Conservation (phyloP, 1,140 invertebrate genomes). For the Whitmania pigra region DNA sequence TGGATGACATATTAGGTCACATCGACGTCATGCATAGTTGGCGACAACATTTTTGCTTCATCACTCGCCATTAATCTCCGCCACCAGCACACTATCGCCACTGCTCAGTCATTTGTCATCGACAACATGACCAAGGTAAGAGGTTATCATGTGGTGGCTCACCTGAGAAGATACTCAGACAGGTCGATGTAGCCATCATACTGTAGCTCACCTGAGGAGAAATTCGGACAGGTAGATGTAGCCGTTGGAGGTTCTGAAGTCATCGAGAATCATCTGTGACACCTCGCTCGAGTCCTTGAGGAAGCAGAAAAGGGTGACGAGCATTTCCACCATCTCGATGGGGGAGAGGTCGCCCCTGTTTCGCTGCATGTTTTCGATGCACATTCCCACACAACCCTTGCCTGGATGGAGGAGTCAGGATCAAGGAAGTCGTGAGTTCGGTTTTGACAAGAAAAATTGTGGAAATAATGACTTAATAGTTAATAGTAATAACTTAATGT, state of each 20-base stretch:
- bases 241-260: constrained; percentile 84
- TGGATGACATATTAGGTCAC: too few relatives aligned
- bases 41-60: too few relatives aligned
- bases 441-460: too few relatives aligned
- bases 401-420: constrained; percentile 46
- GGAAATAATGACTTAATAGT: too few relatives aligned
- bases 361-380: constrained; percentile 92
- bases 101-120: too few relatives aligned
- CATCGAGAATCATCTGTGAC: constrained; percentile 81
- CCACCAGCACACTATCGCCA: too few relatives aligned
- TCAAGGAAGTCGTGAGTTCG: too few relatives aligned
- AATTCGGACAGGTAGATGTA: constrained; percentile 89
- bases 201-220: constrained; percentile 65
- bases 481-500: too few relatives aligned
- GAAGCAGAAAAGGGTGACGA: constrained; percentile 93
- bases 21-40: too few relatives aligned
- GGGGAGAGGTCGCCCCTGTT: constrained; percentile 66
- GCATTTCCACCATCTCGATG: constrained; percentile 94
- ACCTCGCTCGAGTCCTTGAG: constrained; percentile 95
- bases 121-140: too few relatives aligned
- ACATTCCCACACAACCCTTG: constrained; percentile 83
- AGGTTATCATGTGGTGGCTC: too few relatives aligned
- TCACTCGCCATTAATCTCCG: too few relatives aligned
- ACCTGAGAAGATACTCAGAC: neutral
- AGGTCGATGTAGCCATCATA: neutral